Conservation (phyloP, 2,888 invertebrate species). For the Dexiosoma caninum region DNA sequence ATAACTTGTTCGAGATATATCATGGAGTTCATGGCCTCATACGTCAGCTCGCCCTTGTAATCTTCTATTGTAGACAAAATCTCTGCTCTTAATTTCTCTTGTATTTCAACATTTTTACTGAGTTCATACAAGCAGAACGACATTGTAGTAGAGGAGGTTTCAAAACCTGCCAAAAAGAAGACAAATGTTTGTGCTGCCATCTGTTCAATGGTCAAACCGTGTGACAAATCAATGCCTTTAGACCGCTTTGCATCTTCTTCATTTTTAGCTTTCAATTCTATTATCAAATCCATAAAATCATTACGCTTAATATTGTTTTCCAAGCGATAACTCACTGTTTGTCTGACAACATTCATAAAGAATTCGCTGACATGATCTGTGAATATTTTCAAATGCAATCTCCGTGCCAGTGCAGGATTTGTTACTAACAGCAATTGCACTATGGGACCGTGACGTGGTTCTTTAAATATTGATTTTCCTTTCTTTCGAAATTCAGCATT, state of each 20-base stretch:
- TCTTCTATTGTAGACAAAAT: conserved; percentile 73
- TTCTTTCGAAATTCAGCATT: conserved; percentile 72
- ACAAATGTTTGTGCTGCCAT: conserved; percentile 79
- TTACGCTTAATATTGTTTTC: conserved; percentile 76
- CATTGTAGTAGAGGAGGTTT: conserved; percentile 79
- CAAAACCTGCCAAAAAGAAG: conserved; percentile 80
- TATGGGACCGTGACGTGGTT: conserved; percentile 54
- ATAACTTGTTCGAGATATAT: conserved; percentile 79
- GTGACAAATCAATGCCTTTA: conserved; percentile 66
- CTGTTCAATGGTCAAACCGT: conserved; percentile 74
- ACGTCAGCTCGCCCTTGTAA: conserved; percentile 75
- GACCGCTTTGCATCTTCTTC: conserved; percentile 29
- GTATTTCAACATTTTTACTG: conserved; percentile 78
- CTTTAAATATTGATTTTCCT: conserved; percentile 63
- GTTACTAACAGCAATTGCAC: conserved; percentile 50
- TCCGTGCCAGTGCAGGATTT: conserved; percentile 59
- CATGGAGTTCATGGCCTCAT: conserved; percentile 79
- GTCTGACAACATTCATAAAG: conserved; percentile 70
- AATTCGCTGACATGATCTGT: conserved; percentile 72
- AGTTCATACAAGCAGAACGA: conserved; percentile 79
- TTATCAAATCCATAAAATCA: conserved; percentile 81
- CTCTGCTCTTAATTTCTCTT: conserved; percentile 77
- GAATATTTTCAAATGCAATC: conserved; percentile 58
- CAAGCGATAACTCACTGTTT: conserved; percentile 54
- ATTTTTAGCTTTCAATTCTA: conserved; percentile 78